Conservation (phyloP, 2,113 vertebrate genomes). For the Callaeas wilsoni region DNA sequence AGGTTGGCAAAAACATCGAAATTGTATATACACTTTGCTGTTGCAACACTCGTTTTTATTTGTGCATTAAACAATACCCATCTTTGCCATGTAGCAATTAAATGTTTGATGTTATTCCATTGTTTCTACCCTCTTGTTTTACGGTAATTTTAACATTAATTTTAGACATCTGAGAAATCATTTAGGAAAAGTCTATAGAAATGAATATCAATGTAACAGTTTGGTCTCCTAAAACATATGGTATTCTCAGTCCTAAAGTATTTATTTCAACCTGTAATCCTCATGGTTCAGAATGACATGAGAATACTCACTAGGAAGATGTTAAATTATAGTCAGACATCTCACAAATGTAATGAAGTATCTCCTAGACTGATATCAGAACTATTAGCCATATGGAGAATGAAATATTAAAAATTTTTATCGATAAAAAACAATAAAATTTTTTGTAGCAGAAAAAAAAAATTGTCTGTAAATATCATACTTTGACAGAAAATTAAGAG, state of each 20-base stretch:
- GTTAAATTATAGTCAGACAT: background rate
- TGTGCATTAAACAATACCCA: background rate
- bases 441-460: background rate
- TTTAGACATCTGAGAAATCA: background rate
- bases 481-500: background rate
- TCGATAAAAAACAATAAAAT: background rate
- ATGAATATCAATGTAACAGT: background rate
- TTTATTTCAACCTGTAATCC: background rate
- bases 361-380: background rate
- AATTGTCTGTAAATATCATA: background rate
- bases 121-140: background rate
- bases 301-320: background rate
- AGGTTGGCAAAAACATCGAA: background rate
- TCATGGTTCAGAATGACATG: background rate
- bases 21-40: background rate
- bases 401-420: background rate
- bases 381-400: background rate
- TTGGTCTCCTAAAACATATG: background rate
- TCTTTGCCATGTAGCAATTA: background rate
- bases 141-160: background rate
- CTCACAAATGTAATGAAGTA: background rate
- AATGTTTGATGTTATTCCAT: background rate
- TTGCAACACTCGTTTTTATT: background rate
- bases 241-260: background rate
- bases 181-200: background rate